Conservation (phyloP, 2,113 vertebrate genomes). For the Madoqua kirkii region DNA sequence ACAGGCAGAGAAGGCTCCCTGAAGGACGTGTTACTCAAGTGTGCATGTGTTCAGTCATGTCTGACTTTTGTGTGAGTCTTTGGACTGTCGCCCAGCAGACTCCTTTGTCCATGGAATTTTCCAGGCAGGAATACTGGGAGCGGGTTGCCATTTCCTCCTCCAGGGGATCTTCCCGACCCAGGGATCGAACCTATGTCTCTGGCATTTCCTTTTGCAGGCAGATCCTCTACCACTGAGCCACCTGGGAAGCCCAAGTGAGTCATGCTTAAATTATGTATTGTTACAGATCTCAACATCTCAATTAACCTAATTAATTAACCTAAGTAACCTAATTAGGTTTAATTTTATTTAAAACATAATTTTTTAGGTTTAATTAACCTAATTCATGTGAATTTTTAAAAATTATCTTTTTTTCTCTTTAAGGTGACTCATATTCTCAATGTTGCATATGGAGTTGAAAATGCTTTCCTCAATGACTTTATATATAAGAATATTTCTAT, state of each 20-base stretch:
- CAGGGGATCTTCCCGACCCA: not conserved
- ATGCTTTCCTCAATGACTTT: slow-evolving; percentile 87
- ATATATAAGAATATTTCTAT: slow-evolving; percentile 86
- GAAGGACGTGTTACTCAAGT: not conserved
- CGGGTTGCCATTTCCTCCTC: not conserved
- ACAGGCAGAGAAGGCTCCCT: not conserved
- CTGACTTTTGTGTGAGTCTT: not conserved
- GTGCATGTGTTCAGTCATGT: not conserved
- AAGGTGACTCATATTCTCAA: slow-evolving; percentile 97
- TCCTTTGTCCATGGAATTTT: not conserved
- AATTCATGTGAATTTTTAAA: not conserved
- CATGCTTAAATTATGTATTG: not conserved
- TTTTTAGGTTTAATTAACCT: slow-evolving; percentile 6
- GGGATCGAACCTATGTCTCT: not conserved
- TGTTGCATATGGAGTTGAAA: slow-evolving; percentile 94
- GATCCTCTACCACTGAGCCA: not conserved
- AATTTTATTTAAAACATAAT: not conserved
- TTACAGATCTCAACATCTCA: not conserved
- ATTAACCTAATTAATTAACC: not conserved
- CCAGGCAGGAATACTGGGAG: not conserved
- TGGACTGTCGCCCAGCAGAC: not conserved
- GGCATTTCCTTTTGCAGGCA: not conserved
- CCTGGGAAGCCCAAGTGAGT: not conserved
- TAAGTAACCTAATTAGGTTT: not conserved
- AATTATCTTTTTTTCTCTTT: slow-evolving; percentile 21